These are phyloP conservation scores for Aplysina aerophoba DNA, from an alignment of 37 sponge, comb jelly and placozoan genomes.

Conservation along the genomic window DNA sequence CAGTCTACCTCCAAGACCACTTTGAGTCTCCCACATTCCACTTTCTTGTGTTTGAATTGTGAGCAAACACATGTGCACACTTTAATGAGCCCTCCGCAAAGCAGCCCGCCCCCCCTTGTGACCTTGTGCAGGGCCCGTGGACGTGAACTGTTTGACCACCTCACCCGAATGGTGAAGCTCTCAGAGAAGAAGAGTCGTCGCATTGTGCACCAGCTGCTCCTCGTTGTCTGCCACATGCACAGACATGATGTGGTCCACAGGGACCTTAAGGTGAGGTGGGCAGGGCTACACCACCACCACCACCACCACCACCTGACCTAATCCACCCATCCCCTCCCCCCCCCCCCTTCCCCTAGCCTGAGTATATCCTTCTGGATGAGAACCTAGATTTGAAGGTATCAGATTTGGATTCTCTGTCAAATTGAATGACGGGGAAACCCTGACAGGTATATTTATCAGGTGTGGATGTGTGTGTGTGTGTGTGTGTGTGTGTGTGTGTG, in stretches of 20 bases:
- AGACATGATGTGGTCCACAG: conserved; percentile 62
- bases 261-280: conserved; percentile 86
- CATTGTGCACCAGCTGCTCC: conserved; percentile 76
- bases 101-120: too few species aligned
- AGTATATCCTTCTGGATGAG: conserved; percentile 76
- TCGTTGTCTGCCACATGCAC: conserved; percentile 84
- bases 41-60: conserved; percentile 93
- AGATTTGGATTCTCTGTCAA: conserved; percentile 80
- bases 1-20: conserved; percentile 79
- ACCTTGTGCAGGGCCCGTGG: conserved; percentile 58
- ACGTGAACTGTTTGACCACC: conserved; percentile 88
- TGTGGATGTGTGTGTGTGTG: too few species aligned
- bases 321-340: too few species aligned
- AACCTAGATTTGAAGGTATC: conserved; percentile 65
- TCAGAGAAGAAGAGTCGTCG: conserved; percentile 85
- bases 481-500: too few species aligned
- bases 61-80: too few species aligned
- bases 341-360: conserved; percentile 52
- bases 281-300: too few species aligned
- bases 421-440: conserved; percentile 31
- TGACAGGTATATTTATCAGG: conserved; percentile 53
- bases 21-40: conserved; percentile 79
- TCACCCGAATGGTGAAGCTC: conserved; percentile 75
- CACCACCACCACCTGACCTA: too few species aligned
- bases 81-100: too few species aligned